Evolutionary conservation across 35 echinoderm and acorn worm species (phyloP).

Genomic region (Apostichopus japonicus): DNA sequence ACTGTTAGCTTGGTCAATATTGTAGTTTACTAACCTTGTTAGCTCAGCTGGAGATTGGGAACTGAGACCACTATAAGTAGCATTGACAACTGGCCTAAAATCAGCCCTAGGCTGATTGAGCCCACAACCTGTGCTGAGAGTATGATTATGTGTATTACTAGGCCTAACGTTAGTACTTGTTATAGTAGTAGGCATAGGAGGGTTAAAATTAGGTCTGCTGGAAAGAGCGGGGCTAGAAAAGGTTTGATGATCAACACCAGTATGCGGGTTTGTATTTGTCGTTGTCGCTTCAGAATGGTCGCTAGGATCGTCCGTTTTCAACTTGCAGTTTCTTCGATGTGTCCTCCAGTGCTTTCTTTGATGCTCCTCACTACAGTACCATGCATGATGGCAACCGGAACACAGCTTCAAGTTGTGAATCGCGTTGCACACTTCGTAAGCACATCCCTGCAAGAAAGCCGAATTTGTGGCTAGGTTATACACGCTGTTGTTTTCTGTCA

Average conservation of each 20-base stretch:
- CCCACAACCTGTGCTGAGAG: neutral
- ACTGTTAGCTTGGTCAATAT: neutral
- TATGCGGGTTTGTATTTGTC: neutral
- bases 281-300: neutral
- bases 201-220: neutral
- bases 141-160: neutral
- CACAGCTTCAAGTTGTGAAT: constrained; percentile 75
- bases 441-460: constrained; percentile 21
- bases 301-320: neutral
- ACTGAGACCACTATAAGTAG: neutral
- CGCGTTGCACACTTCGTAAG: constrained; percentile 71
- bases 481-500: neutral
- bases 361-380: constrained; percentile 84
- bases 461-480: neutral
- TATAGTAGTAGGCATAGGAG: neutral
- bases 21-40: neutral
- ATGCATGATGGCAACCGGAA: constrained; percentile 64
- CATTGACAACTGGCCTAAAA: neutral
- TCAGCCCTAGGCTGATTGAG: neutral
- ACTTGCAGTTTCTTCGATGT: constrained; percentile 67
- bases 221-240: neutral
- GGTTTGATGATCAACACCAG: neutral
- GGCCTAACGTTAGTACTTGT: neutral
- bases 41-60: neutral
- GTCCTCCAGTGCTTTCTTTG: constrained; percentile 71